Base-by-base conservation (phyloP, 2,888 invertebrate species). In the Graphium colonna region DNA sequence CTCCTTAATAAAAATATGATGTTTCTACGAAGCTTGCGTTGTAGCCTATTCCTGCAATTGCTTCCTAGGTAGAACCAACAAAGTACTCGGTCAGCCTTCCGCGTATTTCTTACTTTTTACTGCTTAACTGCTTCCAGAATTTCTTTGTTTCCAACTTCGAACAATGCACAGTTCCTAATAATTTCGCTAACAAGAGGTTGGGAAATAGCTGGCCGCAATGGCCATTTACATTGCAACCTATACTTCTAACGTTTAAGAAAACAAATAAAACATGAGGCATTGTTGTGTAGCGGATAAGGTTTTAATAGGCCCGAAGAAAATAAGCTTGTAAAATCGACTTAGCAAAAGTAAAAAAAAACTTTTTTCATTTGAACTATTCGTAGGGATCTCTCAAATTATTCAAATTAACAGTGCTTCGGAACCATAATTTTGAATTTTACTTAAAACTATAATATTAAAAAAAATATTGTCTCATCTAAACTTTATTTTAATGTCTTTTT, bases 111-210 rank as follows among this genome's bases (percentile, higher is more conserved):
- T 72, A 69, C 73, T 75, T 79, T 83, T 82, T 82, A 82, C 69
- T 76, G 67, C 73, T 71, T 69, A 69, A 69, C 70, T 43, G 53
- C 49, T 54, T 49, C 53, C 53, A 54, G 49, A 54, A 54, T 54
- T 80, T 84, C 84, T 82, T 84, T 85, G 83, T 85, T 83, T 79
- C 67, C 36, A 63, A 69, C 71, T 60, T 65, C 56, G 72, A 65
- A 73, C 81, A 81, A 79, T 82, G 73, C 75, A 68, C 72, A 69
- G 77, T 79, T 83, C 79, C 80, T 77, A 79, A 79, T 79, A 82
- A 83, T 79, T 79, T 82, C 58, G 62, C 75, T 77, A 77, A 79
- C 76, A 77, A 79, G 73, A 73, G 71, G 75, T 73, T 69, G 68
- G 71, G 69, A 75, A 63, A 60, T 62, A 51, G 60, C 58, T 68